Evolutionary conservation across 2,888 invertebrate species (phyloP), one percentile per base, ranked within the genome.

Genomic region (Drosophila subquinaria): DNA sequence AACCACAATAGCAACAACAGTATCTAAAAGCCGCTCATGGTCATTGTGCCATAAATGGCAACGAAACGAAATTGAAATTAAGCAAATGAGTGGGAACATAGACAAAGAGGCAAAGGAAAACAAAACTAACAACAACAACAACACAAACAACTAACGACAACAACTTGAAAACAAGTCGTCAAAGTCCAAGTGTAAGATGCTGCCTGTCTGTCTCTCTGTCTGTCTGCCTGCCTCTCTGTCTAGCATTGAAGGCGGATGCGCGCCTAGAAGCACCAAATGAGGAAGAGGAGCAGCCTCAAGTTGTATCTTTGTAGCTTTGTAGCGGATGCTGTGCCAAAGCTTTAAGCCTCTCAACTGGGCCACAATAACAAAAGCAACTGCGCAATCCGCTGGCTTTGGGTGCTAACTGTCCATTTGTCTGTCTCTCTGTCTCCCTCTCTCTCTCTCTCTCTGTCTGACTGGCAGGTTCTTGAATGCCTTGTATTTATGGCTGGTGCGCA

Each of bases 41-140:
- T 90, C 90, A 90, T 86, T 87, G 81, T 85, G 84, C 91, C 90
- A 90, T 89, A 90, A 90, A 91, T 84, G 91, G 89, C 82, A 80
- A 90, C 89, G 87, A 87, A 90, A 90, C 88, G 90, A 89, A 88
- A 89, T 87, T 87, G 88, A 89, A 89, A 89, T 89, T 89, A 87
- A 89, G 76, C 79, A 79, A 90, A 88, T 81, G 84, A 82, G 82
- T 82, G 80, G 88, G 84, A 88, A 85, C 75, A 65, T 69, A 87
- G 72, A 78, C 78, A 27, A 5, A 6, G 69, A 69, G 67, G 61
- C 72, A 53, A 79, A 71, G 80, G 82, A 80, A 84, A 84, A 75
- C 74, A 82, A 74, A 69, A 48, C 59, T 52, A 68, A 43, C 50
- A 40, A 51, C 40, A 61, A 51, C 50, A 50, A 59, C 56, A 17